Conservation (phyloP, 2,888 invertebrate species). For the Tetragonula carbonaria region DNA sequence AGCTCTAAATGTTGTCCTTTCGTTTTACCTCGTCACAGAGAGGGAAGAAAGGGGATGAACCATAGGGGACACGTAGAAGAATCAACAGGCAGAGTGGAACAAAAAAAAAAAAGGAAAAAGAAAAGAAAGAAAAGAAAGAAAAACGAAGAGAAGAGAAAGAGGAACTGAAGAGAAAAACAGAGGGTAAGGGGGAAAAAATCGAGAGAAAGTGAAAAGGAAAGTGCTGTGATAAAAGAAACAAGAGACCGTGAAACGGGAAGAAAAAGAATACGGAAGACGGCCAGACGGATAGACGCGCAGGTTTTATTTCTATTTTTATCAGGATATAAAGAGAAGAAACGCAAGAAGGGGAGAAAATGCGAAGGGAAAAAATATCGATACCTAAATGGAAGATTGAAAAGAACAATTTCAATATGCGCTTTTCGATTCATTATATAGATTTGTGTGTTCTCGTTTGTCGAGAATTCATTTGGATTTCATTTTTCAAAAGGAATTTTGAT, state of each 20-base stretch:
- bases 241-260: slow-evolving; percentile 13
- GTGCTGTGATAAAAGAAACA: slow-evolving; percentile 23
- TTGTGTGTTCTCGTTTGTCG: neutral
- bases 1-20: slow-evolving; percentile 25
- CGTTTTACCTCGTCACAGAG: slow-evolving; percentile 20
- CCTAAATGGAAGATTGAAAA: neutral
- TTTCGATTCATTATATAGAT: too few relatives aligned
- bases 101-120: neutral
- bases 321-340: neutral
- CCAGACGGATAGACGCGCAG: neutral
- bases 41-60: neutral
- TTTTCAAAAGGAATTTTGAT: neutral
- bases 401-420: neutral
- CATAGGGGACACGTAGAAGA: slow-evolving; percentile 28
- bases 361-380: neutral
- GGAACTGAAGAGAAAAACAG: neutral
- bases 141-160: slow-evolving; percentile 20
- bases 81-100: slow-evolving; percentile 41
- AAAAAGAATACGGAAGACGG: slow-evolving; percentile 32
- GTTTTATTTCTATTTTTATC: neutral
- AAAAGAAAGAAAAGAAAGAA: slow-evolving; percentile 2
- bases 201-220: slow-evolving; percentile 38
- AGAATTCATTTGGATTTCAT: neutral
- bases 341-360: neutral
- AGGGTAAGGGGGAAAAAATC: slow-evolving; percentile 4